Percentiles rank a stretch among this genome's conserved stretches.
Conservation (phyloP, 2,797 vertebrate genomes). For the Simalia tracyae region DNA sequence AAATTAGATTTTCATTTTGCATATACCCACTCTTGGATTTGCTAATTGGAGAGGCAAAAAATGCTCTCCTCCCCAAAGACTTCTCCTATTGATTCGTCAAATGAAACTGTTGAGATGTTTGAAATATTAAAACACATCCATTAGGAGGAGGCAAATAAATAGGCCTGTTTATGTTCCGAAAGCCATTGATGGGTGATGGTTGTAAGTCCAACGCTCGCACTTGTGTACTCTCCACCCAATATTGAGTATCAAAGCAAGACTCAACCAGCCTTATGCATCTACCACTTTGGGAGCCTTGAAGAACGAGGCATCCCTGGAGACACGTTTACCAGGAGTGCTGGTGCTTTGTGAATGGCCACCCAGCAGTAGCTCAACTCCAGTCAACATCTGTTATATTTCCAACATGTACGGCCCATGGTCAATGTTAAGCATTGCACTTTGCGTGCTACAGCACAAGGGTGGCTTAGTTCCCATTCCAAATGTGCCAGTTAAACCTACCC, state of each 20-base stretch:
- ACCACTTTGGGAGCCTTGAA: not conserved
- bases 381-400: not conserved
- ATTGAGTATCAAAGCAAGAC: not conserved
- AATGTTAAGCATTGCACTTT: not conserved
- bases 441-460: not conserved
- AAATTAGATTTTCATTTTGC: not conserved
- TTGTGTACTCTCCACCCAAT: not conserved
- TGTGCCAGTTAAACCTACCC: not conserved
- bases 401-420: too few species aligned
- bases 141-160: conserved; percentile 26
- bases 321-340: not conserved
- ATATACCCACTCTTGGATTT: not conserved
- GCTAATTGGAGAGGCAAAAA: conserved; percentile 46
- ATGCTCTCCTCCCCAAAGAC: not conserved
- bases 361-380: not conserved
- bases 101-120: conserved; percentile 36
- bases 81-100: conserved; percentile 26
- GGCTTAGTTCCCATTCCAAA: not conserved
- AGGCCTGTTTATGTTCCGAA: not conserved
- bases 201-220: not conserved
- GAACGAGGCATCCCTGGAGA: not conserved
- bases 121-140: conserved; percentile 36
- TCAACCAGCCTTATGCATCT: not conserved
- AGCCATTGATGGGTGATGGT: not conserved
- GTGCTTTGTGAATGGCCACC: not conserved